These are phyloP conservation scores for Baccha elongata DNA, from an alignment of 2,888 invertebrate genomes.

Conservation along the genomic window DNA sequence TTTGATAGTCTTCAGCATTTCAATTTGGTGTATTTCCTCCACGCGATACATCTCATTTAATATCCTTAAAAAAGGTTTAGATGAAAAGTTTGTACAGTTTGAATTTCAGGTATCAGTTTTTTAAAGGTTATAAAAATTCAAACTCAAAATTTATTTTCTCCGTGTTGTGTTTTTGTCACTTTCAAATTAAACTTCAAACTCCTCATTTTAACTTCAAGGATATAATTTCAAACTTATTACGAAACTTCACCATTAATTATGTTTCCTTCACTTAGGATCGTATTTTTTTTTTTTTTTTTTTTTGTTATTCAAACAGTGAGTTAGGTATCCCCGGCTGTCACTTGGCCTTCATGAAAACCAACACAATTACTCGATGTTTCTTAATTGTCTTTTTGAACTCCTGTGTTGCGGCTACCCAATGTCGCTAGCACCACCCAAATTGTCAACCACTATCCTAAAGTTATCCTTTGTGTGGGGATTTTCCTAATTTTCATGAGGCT, in stretches of 20 bases:
- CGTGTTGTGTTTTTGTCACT: no score
- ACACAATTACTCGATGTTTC: not conserved
- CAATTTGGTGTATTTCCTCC: no score
- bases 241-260: not conserved
- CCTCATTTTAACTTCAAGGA: no score
- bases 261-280: not conserved
- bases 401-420: conserved; percentile 13
- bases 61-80: no score
- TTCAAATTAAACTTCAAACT: no score
- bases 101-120: no score
- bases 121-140: no score
- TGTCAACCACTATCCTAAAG: conserved; percentile 16
- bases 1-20: no score
- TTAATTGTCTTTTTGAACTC: conserved; percentile 5
- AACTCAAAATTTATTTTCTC: no score
- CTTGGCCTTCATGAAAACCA: not conserved
- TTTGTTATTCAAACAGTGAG: not conserved
- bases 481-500: conserved; percentile 27
- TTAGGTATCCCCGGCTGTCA: not conserved
- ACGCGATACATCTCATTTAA: no score
- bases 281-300: not conserved
- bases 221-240: conserved; percentile 6
- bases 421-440: not conserved
- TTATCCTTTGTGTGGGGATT: conserved; percentile 30
- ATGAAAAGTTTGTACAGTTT: no score